phyloP scores from a whole-genome alignment of 2,888 invertebrate species.

The Norana najaformis region DNA sequence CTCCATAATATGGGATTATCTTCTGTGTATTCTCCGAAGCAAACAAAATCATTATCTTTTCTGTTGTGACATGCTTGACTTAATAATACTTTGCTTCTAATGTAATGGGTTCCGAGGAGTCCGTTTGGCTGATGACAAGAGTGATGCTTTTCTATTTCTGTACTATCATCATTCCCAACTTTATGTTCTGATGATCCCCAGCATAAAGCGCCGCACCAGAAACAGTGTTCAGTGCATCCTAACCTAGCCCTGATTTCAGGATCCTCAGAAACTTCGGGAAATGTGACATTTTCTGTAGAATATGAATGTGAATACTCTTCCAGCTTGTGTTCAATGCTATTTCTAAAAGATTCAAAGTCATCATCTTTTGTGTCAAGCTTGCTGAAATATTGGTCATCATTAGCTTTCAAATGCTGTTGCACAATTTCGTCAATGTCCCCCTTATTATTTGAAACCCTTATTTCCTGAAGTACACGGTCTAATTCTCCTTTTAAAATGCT shows the following conservation, averaged over 20 bases:
- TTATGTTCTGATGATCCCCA: conserved; percentile 5
- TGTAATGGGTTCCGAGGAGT: not conserved
- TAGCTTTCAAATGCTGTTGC: not conserved
- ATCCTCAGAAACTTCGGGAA: not conserved
- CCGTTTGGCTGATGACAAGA: conserved; percentile 13
- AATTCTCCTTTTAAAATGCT: not conserved
- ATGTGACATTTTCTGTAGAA: not conserved
- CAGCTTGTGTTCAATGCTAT: not conserved
- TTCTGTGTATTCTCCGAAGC: not conserved
- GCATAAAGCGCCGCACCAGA: not conserved
- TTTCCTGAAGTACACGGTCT: not conserved
- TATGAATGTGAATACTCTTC: not conserved
- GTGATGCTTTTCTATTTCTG: not conserved
- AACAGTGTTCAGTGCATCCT: not conserved
- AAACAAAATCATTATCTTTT: not conserved
- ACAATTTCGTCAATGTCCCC: not conserved
- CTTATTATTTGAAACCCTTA: not conserved
- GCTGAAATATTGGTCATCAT: not conserved
- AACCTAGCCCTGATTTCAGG: not conserved
- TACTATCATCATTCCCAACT: not conserved
- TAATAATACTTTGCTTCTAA: not conserved
- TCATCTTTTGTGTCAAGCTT: not conserved
- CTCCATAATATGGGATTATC: not conserved
- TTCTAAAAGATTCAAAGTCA: not conserved
- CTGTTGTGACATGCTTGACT: not conserved